phyloP scores from a whole-genome alignment of 2,113 vertebrate species.

The Opisthocomus hoazin region DNA sequence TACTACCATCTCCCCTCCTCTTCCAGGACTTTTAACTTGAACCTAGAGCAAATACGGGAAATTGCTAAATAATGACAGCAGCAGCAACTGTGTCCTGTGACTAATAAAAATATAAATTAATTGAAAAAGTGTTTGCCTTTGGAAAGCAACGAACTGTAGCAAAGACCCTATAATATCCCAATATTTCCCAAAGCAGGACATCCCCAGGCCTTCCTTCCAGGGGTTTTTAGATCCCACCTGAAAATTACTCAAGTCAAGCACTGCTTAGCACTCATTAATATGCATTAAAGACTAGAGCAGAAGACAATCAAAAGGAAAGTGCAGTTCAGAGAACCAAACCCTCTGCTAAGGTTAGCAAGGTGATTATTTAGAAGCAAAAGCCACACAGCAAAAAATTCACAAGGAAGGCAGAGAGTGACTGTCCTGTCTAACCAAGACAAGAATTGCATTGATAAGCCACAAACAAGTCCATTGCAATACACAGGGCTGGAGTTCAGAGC shows the following conservation, averaged over 20 bases:
- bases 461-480: not conserved
- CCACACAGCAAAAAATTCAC: not conserved
- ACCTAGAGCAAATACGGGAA: not conserved
- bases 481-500: not conserved
- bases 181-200: not conserved
- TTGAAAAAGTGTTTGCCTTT: not conserved
- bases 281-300: constrained; percentile 13
- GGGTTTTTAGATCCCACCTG: not conserved
- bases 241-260: constrained; percentile 39
- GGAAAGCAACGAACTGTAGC: not conserved
- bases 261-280: constrained; percentile 44
- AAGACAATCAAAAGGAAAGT: constrained; percentile 44
- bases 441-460: not conserved
- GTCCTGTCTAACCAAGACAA: not conserved
- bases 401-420: not conserved
- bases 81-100: not conserved
- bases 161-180: not conserved
- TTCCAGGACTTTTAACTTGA: not conserved
- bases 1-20: not conserved
- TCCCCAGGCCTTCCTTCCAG: not conserved
- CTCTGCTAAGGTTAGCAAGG: not conserved
- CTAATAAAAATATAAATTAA: constrained; percentile 10
- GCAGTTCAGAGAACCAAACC: constrained; percentile 36
- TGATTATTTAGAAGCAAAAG: not conserved
- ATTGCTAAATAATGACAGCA: not conserved